Evolutionary conservation across 1,140 invertebrate genomes (phyloP).

Genomic region (Zaprionus ghesquierei): DNA sequence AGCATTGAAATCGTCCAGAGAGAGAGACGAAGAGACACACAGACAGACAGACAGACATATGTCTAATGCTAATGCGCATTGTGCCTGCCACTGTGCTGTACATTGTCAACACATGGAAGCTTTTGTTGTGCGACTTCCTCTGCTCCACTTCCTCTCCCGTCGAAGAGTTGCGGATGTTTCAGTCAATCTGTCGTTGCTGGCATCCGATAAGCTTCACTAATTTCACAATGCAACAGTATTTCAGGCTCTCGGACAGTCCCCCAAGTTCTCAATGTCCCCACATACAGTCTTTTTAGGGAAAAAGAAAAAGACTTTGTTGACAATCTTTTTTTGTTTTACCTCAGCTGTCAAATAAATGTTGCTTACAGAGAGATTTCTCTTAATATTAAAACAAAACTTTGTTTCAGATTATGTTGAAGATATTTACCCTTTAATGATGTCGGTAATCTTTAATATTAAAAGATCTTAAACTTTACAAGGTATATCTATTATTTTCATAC

Average conservation of each 20-base stretch:
- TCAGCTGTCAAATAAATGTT: background rate
- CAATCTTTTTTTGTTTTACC: background rate
- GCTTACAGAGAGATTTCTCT: background rate
- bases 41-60: slow-evolving; percentile 54
- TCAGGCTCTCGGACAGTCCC: background rate
- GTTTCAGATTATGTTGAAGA: background rate
- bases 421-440: background rate
- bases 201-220: slow-evolving; percentile 53
- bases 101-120: slow-evolving; percentile 55
- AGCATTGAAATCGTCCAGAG: slow-evolving; percentile 48
- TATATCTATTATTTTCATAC: too few relatives aligned
- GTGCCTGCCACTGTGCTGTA: slow-evolving; percentile 28
- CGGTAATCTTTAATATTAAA: too few relatives aligned
- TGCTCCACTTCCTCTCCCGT: too few relatives aligned
- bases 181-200: slow-evolving; percentile 44
- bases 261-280: background rate
- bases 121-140: background rate
- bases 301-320: background rate
- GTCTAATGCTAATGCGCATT: slow-evolving; percentile 66
- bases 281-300: background rate
- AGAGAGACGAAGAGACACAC: background rate
- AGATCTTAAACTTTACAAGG: too few relatives aligned
- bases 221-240: slow-evolving; percentile 26
- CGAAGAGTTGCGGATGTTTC: slow-evolving; percentile 64
- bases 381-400: background rate